These are phyloP conservation scores for Nothobranchius furzeri DNA, from an alignment of 2,113 vertebrate genomes.

Conservation along the genomic window DNA sequence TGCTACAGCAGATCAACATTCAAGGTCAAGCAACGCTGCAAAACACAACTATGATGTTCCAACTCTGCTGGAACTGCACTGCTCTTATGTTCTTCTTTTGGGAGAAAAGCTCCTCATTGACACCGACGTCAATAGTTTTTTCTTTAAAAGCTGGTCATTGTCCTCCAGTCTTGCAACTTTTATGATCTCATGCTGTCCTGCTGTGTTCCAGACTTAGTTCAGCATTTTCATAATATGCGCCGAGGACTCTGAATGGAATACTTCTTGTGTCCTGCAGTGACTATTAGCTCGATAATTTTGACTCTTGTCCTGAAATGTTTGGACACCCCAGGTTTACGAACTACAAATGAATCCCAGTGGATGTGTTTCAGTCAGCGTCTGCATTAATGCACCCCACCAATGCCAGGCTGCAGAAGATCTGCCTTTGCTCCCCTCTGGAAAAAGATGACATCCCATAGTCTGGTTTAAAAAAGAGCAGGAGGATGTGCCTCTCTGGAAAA, in stretches of 20 bases:
- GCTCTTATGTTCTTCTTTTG: slow-evolving; percentile 48
- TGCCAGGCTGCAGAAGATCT: neutral
- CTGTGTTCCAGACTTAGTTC: too few relatives aligned
- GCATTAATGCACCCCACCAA: neutral
- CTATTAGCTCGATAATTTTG: too few relatives aligned
- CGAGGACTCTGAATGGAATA: too few relatives aligned
- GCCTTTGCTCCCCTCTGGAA: neutral
- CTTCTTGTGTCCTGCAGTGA: too few relatives aligned
- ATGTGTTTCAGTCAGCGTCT: neutral
- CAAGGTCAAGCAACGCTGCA: slow-evolving; percentile 3
- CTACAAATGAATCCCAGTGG: too few relatives aligned
- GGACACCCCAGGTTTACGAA: too few relatives aligned
- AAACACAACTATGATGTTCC: slow-evolving; percentile 48
- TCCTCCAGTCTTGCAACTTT: neutral
- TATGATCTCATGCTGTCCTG: too few relatives aligned
- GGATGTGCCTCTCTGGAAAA: neutral
- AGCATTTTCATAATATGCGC: too few relatives aligned
- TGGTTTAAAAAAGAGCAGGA: neutral
- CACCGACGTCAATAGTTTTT: slow-evolving; percentile 66
- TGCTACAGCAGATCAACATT: slow-evolving; percentile 30
- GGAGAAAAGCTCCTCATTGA: slow-evolving; percentile 52
- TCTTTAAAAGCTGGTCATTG: slow-evolving; percentile 25
- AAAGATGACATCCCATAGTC: neutral
- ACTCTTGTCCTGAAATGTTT: too few relatives aligned
- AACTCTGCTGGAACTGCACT: slow-evolving; percentile 30